Percentiles rank a stretch among this genome's conserved stretches.
phyloP scores from a whole-genome alignment of 2,888 invertebrate genomes.

The Lasioglossum zephyrum region DNA sequence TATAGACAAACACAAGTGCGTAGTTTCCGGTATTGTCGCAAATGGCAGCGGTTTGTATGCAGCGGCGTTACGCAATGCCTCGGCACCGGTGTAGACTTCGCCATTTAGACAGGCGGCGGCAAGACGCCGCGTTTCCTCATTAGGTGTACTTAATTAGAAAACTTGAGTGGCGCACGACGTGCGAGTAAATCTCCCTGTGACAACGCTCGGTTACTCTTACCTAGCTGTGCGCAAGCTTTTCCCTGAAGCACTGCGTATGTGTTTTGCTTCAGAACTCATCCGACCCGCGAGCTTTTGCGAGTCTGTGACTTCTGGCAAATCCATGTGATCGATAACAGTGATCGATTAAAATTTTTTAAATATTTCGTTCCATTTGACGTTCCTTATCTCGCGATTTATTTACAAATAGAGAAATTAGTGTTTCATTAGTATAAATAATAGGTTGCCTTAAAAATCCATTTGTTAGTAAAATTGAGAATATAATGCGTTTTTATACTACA shows the following conservation, averaged over 20 bases:
- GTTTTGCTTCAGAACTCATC: background rate
- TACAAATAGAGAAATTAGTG: too few relatives aligned
- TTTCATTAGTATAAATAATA: too few relatives aligned
- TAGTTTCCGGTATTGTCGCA: slow-evolving; percentile 39
- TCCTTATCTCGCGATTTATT: too few relatives aligned
- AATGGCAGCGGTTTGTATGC: slow-evolving; percentile 46
- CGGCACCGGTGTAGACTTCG: slow-evolving; percentile 24
- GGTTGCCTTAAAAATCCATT: too few relatives aligned
- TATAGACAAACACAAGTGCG: slow-evolving; percentile 24
- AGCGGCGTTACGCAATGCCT: slow-evolving; percentile 27
- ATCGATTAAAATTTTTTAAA: background rate
- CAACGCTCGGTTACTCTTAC: slow-evolving; percentile 33
- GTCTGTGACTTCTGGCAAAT: background rate
- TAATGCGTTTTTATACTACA: too few relatives aligned
- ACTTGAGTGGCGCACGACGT: slow-evolving; percentile 52
- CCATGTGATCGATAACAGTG: background rate
- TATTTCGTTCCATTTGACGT: too few relatives aligned
- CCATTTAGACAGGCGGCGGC: slow-evolving; percentile 47
- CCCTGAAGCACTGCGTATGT: background rate
- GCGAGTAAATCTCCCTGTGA: slow-evolving; percentile 52
- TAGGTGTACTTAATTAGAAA: slow-evolving; percentile 71
- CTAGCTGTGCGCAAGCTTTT: background rate
- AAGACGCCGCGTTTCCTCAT: slow-evolving; percentile 64
- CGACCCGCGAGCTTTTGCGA: background rate
- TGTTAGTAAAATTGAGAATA: too few relatives aligned